phyloP scores from a whole-genome alignment of 1,140 invertebrate species.

The Vanessa atalanta region DNA sequence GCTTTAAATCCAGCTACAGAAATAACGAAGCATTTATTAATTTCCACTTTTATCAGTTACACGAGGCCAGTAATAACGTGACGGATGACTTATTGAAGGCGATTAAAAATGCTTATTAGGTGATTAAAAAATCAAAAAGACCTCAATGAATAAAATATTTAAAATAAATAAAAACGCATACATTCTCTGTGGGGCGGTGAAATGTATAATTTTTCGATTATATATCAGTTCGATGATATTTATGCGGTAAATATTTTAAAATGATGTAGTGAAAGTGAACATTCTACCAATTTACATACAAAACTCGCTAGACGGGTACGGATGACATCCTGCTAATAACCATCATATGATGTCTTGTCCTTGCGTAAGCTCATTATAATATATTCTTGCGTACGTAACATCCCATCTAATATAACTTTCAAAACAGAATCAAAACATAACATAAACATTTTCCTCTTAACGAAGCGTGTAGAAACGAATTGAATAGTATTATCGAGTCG shows the following conservation, averaged over 20 bases:
- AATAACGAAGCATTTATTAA: neutral
- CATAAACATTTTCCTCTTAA: neutral
- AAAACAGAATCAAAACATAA: neutral
- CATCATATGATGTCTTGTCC: conserved; percentile 16
- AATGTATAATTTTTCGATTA: conserved; percentile 3
- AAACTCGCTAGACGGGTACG: conserved; percentile 38
- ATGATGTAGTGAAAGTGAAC: conserved; percentile 49
- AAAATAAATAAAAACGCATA: neutral
- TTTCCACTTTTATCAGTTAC: neutral
- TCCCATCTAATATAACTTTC: neutral
- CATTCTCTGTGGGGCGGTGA: neutral
- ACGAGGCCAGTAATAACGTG: neutral
- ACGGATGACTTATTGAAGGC: neutral
- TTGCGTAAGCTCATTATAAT: conserved; percentile 26
- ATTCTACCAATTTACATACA: conserved; percentile 46
- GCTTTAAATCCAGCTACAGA: too few species aligned
- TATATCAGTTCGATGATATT: conserved; percentile 29
- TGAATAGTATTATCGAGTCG: neutral
- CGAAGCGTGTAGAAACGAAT: neutral
- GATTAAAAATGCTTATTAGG: neutral
- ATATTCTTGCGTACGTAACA: conserved; percentile 3
- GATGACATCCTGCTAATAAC: conserved; percentile 37
- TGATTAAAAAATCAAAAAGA: neutral
- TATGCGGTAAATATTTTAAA: conserved; percentile 36
- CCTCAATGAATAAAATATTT: too few species aligned